Conservation (phyloP, 2,888 invertebrate species). For the Penaeus monodon region DNA sequence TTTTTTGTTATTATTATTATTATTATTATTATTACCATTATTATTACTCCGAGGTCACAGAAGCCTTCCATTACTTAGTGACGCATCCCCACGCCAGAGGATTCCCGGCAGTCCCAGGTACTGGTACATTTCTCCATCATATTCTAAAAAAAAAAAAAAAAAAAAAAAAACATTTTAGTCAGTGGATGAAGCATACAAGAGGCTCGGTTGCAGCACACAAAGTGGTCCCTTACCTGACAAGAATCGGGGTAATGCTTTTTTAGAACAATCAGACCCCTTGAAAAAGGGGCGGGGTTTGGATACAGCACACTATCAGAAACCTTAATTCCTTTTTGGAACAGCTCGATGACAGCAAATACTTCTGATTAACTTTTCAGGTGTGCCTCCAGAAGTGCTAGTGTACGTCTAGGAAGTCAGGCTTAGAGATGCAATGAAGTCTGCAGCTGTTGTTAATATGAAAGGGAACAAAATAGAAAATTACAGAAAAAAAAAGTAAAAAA, state of each 20-base stretch:
- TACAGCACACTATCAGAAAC: slow-evolving; percentile 5
- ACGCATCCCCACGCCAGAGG: slow-evolving; percentile 5
- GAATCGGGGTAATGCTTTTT: slow-evolving; percentile 13
- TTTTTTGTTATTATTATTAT: too few relatives aligned
- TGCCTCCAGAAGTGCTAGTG: not conserved
- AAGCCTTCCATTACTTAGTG: slow-evolving; percentile 16
- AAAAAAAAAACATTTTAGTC: slow-evolving; percentile 2
- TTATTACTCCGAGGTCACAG: slow-evolving; percentile 9
- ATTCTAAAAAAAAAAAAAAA: too few relatives aligned
- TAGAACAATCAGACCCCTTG: slow-evolving; percentile 8
- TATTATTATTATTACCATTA: not conserved
- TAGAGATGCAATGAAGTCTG: not conserved
- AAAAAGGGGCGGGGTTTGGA: slow-evolving; percentile 6
- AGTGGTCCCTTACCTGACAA: slow-evolving; percentile 11
- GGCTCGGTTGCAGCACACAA: slow-evolving; percentile 17
- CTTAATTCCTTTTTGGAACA: not conserved
- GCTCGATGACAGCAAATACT: not conserved
- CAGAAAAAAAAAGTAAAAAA: too few relatives aligned
- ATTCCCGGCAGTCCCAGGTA: slow-evolving; percentile 14
- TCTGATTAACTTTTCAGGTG: slow-evolving; percentile 3
- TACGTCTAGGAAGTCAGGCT: not conserved
- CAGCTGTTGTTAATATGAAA: not conserved
- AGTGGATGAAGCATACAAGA: slow-evolving; percentile 15
- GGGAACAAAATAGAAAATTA: too few relatives aligned
- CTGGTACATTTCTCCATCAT: slow-evolving; percentile 10